Base-by-base conservation (phyloP, 2,113 vertebrate species). In the Nyctereutes procyonoides region DNA sequence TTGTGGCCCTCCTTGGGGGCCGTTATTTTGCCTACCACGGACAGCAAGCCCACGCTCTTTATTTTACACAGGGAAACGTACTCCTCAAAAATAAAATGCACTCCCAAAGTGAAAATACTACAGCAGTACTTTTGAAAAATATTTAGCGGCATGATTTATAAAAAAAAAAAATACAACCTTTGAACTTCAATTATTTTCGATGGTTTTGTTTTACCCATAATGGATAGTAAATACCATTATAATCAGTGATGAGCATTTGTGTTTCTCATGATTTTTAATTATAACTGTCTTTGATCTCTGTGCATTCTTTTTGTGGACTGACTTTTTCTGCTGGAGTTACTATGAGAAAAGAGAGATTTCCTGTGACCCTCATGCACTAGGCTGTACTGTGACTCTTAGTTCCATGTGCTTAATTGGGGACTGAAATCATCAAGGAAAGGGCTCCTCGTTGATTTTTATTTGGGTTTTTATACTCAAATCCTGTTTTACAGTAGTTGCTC, bases 231-330 rank as follows among this genome's bases (percentile, higher is more conserved):
- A 43, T 71, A 32, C 9, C 22, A 73, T 65, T 84, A 58, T 74
- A 62, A 43, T 90, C 32, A 86, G 24, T 19, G 19, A 12, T 83
- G 28, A 28, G 2, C 24, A 28, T 83, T 20, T 77, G 12, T 77
- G n/a, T 87, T 87, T 81, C 13, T 93, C 30, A 9, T 63, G 30
- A 86, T 60, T 74, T 90, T 90, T 79, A 11, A 7, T 69, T 38
- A 71, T 53, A 90, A n/a, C 55, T 90, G 28, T 51, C 56, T 93
- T 83, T 91, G 53, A 93, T 93, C 35, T 93, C 73, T 24, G 6
- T 62, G 8, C 26, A 35, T n/a, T 65, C 19, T 32, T 71, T 77
- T 38, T 53, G 8, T 1, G 15, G 13, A 51, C 12, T 15, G 32
- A 62, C 51, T 53, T 85, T 62, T 86, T 8, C 1, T 22, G 4